Evolutionary conservation across 1,140 invertebrate species (phyloP), one percentile per base, ranked within the genome.

Genomic region (Pollicipes pollicipes): DNA sequence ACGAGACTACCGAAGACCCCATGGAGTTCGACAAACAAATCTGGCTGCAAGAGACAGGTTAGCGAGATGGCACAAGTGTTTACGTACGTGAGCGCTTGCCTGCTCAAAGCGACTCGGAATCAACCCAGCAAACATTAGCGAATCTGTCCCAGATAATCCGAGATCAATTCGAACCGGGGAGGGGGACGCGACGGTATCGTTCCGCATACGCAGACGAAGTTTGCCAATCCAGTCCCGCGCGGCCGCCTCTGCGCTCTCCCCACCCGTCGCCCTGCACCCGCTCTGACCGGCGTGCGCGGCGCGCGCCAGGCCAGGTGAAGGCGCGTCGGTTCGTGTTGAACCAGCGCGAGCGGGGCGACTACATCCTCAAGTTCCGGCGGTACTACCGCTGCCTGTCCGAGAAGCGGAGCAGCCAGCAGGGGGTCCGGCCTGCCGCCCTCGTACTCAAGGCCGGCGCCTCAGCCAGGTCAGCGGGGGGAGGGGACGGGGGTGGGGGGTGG

Each of bases 1-100:
- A 66, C n/a, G 27, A 27, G 28, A 28, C 27, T 3, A 28, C 64
- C n/a, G 64, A 66, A 10, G 64, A 66, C 28, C 28, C 64, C 8
- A 28, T 66, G 64, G n/a, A 27, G n/a, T 66, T 66, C n/a, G 64
- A 66, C 27, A 66, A 66, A 66, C 27, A 66, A 66, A 66, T 66
- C 27, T 66, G 64, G 64, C 64, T 66, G 64, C 8, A 8, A 21
- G 64, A 66, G n/a, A 66, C 64, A 66, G 64, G 64, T 66, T 1
- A 66, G 64, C 26, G 37, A 45, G 24, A 45, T 13, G 24, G 37
- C 37, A 45, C 24, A 45, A 24, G 37, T 45, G 10, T 13, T 45
- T 45, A 45, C 10, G 10, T 45, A 45, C 37, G 10, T 45, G 37
- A n/a, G n/a, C n/a, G n/a, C n/a, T n/a, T n/a, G n/a, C n/a, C n/a